Conservation (phyloP, 53 echinoderm and acorn worm species). For the Paracentrotus lividus region DNA sequence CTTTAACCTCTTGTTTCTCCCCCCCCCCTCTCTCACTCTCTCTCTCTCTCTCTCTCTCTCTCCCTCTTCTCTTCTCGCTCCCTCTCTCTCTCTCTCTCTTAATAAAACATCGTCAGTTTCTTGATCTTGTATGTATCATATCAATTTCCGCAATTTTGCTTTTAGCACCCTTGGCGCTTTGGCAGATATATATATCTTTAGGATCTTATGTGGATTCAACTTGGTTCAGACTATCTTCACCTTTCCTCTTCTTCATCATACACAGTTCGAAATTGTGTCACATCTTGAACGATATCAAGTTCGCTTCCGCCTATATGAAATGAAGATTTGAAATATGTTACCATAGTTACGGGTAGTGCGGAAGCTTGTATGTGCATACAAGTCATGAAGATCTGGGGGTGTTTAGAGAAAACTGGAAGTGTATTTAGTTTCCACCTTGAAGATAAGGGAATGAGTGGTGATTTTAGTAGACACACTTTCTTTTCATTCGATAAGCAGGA, state of each 20-base stretch:
- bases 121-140: not conserved
- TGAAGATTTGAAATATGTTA: not conserved
- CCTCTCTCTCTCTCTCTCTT: no score
- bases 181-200: no score
- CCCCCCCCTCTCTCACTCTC: no score
- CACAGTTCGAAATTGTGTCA: not conserved
- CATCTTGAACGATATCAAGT: not conserved
- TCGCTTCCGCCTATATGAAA: not conserved
- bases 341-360: not conserved
- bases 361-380: not conserved
- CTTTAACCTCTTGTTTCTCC: no score
- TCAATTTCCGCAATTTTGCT: not conserved
- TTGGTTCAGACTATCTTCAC: no score
- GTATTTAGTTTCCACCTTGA: not conserved
- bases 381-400: not conserved
- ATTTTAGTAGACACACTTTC: not conserved
- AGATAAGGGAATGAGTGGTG: not conserved
- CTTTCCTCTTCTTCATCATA: not conserved
- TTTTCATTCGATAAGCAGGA: not conserved
- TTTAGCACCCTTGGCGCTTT: no score
- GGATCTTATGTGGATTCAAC: no score
- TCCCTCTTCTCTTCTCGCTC: no score
- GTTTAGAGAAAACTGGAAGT: not conserved
- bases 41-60: no score
- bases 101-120: no score